Base-by-base conservation (phyloP, 2,797 vertebrate species). In the Gobionotothen gibberifrons region DNA sequence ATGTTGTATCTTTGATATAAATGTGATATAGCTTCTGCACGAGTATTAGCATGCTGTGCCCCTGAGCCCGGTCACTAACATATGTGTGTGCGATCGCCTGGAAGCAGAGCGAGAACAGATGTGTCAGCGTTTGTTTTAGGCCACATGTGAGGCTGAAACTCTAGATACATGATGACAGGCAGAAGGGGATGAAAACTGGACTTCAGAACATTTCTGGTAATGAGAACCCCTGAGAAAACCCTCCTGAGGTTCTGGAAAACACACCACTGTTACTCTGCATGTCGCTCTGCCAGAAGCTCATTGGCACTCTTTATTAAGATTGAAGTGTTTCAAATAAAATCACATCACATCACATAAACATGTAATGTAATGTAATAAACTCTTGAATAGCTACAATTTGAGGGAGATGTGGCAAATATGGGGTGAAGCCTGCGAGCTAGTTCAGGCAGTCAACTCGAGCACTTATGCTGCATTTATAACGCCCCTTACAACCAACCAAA, bases 181-280 rank as follows among this genome's bases (percentile, higher is more conserved):
- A 2, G 6, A 63, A 69, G 76, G 76, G 63, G 69, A 65, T 29
- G 39, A 53, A 81, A 78, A 78, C 68, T 51, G 71, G 78, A 86
- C 78, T 47, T 79, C 55, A 61, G 65, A 79, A 62, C 70, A 66
- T 83, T 51, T 79, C 81, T 69, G 55, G 42, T 85, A 85, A 86
- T 84, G 79, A 89, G 71, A 72, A 85, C 74, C 79, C 63, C 47
- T 26, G 73, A 83, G 76, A 76, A 81, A 36, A 70, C 9, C 76
- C 46, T 80, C 75, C 40, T 22, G 72, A 76, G 67, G 74, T 79
- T 73, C 65, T 29, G 13, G 15, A 62, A 53, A 70, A 9, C 32
- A 36, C n/a, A 14, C 48, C 49, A 44, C 19, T 5, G 40, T 26
- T 48, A 36, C 5, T n/a, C 42, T 26, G 5, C 47, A 61, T 40